Evolutionary conservation across 2,113 vertebrate genomes (phyloP).

Genomic region (Probosciger aterrimus): DNA sequence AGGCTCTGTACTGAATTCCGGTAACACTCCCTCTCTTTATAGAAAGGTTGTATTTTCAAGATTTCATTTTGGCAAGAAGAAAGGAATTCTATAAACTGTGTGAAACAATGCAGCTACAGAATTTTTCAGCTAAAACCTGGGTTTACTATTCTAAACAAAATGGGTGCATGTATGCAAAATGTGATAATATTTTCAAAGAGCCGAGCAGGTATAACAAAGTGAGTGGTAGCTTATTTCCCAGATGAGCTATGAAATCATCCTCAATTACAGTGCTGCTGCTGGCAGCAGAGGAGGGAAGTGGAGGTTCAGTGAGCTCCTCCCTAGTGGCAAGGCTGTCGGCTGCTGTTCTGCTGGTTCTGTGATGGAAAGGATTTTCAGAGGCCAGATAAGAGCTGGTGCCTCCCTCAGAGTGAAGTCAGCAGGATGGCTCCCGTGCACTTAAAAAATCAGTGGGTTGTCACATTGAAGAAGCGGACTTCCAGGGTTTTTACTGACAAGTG

Average conservation of each 20-base stretch:
- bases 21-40: fast-evolving
- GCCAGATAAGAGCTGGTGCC: neutral
- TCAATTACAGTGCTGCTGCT: no score
- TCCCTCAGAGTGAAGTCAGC: neutral
- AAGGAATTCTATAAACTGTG: neutral
- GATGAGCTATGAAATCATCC: neutral
- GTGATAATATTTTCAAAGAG: neutral
- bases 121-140: neutral
- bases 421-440: neutral
- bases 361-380: neutral
- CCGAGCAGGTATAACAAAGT: neutral
- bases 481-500: neutral
- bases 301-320: neutral
- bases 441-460: neutral
- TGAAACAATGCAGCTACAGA: neutral
- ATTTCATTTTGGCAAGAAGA: neutral
- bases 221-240: neutral
- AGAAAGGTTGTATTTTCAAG: neutral
- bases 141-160: neutral
- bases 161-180: fast-evolving
- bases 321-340: neutral
- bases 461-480: neutral
- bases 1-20: neutral
- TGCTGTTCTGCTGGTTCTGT: neutral
- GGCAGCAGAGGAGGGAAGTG: neutral